Base-by-base conservation (phyloP, 1,140 invertebrate genomes). In the Brachionus rotundiformis region DNA sequence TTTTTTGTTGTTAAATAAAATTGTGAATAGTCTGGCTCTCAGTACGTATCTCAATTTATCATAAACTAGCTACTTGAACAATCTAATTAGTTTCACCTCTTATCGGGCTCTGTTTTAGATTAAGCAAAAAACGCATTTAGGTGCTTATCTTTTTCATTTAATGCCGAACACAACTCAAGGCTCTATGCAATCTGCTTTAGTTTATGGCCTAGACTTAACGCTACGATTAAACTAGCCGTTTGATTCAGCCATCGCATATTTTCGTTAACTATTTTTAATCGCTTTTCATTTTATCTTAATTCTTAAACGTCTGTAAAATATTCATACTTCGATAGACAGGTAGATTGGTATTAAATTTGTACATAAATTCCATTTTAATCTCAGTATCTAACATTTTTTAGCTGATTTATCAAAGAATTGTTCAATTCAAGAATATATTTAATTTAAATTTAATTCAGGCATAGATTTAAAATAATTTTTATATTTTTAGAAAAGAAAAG, bases 91-190 rank as follows among this genome's bases (percentile, higher is more conserved):
- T 29, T 63, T 11, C 61, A n/a, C 29, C 29, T 63, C 61, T 63
- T 63, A 63, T 63, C 61, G 23, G 29, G 61, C 23, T 63, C 8
- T 63, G 61, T 63, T 63, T 63, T 33, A 33, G 29, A 63, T 63
- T 63, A 54, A 19, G 19, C 7, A 8, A 54, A n/a, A 54, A 54
- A 54, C 47, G 47, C 47, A 54, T 27, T 27, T 33, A 33, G 29
- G 61, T 63, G 25, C 61, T 63, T 63, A 63, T 63, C 61, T 29
- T 25, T 54, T 54, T 54, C 7, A 25, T 25, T 54, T 8, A 54
- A 54, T 54, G 47, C 47, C 47, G 47, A 54, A 54, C 23, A 19
- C 7, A 54, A 54, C 47, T 54, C 47, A 54, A 54, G 47, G 47
- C 47, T 19, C n/a, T 54, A 54, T 19, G 19, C 23, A 54, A 54